phyloP scores from a whole-genome alignment of 2,113 vertebrate genomes.

The Hippocampus guttulatus region DNA sequence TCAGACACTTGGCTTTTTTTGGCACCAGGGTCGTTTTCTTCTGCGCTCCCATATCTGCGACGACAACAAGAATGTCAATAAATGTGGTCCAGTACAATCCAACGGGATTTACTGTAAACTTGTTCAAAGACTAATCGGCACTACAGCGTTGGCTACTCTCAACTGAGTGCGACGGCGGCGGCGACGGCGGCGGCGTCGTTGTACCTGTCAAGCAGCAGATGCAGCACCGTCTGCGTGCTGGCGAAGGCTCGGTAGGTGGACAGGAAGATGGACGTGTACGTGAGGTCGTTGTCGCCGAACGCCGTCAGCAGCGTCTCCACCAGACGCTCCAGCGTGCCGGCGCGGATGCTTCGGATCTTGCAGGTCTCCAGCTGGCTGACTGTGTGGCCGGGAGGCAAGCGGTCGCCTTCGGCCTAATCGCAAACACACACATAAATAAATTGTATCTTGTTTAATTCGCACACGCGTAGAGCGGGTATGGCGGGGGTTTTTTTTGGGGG shows the following conservation, averaged over 20 bases:
- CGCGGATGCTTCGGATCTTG: conserved; percentile 91
- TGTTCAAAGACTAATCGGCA: neutral
- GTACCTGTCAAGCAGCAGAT: conserved; percentile 84
- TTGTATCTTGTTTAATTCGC: too few relatives aligned
- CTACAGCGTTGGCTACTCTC: too few relatives aligned
- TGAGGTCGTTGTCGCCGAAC: conserved; percentile 91
- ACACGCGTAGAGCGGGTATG: too few relatives aligned
- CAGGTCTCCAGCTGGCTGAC: conserved; percentile 91
- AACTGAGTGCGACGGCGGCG: too few relatives aligned
- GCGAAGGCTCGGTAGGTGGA: conserved; percentile 90
- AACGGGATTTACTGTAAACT: too few relatives aligned
- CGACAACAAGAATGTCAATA: neutral
- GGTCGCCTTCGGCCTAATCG: conserved; percentile 78
- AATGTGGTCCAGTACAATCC: neutral
- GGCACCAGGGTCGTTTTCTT: conserved; percentile 62
- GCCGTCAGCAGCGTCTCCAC: conserved; percentile 92
- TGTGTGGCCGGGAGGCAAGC: conserved; percentile 85
- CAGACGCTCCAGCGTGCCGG: conserved; percentile 89
- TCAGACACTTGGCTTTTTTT: conserved; percentile 63
- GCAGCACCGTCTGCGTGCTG: conserved; percentile 81
- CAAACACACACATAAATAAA: neutral
- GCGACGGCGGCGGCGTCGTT: too few relatives aligned
- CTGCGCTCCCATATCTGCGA: conserved; percentile 78
- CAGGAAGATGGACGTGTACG: conserved; percentile 92
- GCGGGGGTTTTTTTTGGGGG: neutral